A percentile compares a stretch with the other conserved stretches of the same genome.
Conservation (phyloP, 2,888 invertebrate species). For the Xanthia togata region DNA sequence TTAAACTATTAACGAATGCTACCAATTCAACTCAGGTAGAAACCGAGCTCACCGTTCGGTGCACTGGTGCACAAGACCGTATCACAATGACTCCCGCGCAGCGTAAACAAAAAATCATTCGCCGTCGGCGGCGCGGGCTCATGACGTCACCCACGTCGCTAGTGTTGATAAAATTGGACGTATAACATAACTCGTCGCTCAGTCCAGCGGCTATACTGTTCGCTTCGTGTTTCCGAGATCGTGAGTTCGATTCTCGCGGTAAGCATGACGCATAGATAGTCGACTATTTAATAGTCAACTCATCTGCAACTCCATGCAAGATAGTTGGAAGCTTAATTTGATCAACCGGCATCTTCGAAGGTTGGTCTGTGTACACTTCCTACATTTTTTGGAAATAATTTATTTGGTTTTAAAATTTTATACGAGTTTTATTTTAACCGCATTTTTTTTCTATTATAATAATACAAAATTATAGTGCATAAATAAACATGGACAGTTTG, state of each 20-base stretch:
- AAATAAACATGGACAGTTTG: neutral
- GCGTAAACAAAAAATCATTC: conserved; percentile 27
- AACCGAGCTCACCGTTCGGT: neutral
- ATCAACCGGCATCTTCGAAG: conserved; percentile 66
- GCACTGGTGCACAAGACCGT: neutral
- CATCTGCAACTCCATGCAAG: conserved; percentile 86
- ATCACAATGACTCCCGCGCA: conserved; percentile 31
- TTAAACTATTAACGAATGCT: too few species aligned
- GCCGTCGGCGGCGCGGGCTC: conserved; percentile 12
- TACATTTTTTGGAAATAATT: conserved; percentile 69
- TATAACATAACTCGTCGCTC: conserved; percentile 24
- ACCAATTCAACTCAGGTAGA: neutral
- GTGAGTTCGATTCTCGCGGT: conserved; percentile 69
- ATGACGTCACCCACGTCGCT: conserved; percentile 59
- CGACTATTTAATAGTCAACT: conserved; percentile 71
- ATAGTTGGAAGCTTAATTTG: conserved; percentile 78
- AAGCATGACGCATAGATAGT: conserved; percentile 82
- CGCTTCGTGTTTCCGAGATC: conserved; percentile 38
- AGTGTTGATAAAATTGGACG: conserved; percentile 54
- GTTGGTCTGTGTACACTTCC: conserved; percentile 85
- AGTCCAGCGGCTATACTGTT: conserved; percentile 42
- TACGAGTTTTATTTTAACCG: neutral
- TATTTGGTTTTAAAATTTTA: neutral
- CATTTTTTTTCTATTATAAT: neutral
- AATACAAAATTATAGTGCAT: neutral